Evolutionary conservation across 2,113 vertebrate genomes (phyloP).

Genomic region (Ptyas mucosa): DNA sequence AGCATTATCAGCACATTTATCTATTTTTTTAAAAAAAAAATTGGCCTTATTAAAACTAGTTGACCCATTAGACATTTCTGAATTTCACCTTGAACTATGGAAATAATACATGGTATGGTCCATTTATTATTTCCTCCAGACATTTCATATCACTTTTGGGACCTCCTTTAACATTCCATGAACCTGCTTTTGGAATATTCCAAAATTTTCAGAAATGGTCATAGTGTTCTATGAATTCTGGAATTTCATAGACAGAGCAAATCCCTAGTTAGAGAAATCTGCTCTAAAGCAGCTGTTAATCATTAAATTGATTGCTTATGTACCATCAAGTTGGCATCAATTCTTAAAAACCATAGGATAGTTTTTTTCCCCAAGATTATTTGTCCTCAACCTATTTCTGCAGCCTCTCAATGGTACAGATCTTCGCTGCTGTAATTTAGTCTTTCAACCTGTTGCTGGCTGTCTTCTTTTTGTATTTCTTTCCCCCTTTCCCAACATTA

Average conservation of each 20-base stretch:
- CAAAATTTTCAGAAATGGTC: neutral
- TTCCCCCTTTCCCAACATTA: neutral
- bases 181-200: neutral
- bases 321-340: neutral
- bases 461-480: neutral
- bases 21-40: neutral
- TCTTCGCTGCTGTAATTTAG: neutral
- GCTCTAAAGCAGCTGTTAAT: neutral
- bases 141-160: neutral
- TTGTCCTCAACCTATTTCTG: neutral
- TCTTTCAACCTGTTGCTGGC: neutral
- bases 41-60: neutral
- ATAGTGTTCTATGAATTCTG: neutral
- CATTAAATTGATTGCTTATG: neutral
- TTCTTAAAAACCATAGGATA: neutral
- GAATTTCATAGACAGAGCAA: neutral
- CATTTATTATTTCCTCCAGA: neutral
- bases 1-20: neutral
- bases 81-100: neutral
- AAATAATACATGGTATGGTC: neutral
- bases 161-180: neutral
- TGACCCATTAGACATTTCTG: neutral
- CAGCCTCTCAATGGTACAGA: neutral
- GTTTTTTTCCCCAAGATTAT: neutral
- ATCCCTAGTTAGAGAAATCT: neutral